These are phyloP conservation scores for Aviceda subcristata DNA, from an alignment of 2,113 vertebrate species.

Conservation along the genomic window DNA sequence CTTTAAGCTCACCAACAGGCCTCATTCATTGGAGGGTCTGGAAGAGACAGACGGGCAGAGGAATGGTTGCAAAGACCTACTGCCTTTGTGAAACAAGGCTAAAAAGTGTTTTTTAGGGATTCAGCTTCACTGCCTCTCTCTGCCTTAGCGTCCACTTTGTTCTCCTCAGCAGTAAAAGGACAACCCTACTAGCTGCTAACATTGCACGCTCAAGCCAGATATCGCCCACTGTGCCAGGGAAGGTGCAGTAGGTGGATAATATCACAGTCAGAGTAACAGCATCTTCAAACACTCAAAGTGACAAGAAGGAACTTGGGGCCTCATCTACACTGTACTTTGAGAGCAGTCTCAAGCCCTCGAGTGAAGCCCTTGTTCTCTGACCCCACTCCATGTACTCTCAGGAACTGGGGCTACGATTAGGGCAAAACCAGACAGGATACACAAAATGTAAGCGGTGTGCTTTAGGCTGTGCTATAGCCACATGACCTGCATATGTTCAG, in stretches of 20 bases:
- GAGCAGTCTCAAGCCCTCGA: not conserved
- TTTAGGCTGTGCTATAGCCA: not conserved
- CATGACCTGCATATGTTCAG: not conserved
- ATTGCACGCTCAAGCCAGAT: not conserved
- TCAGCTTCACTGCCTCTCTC: not conserved
- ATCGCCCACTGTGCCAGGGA: not conserved
- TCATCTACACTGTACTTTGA: not conserved
- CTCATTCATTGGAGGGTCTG: not conserved
- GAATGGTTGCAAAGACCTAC: not conserved
- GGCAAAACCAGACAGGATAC: not conserved
- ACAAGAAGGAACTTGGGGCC: not conserved
- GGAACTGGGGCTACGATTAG: not conserved
- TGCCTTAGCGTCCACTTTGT: not conserved
- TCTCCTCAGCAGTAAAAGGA: not conserved
- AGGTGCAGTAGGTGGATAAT: not conserved
- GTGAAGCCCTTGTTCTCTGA: not conserved
- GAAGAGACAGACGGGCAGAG: not conserved
- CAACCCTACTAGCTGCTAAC: not conserved
- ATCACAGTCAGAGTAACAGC: not conserved
- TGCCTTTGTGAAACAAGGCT: not conserved
- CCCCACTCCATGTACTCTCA: not conserved
- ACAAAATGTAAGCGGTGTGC: not conserved
- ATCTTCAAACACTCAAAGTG: not conserved
- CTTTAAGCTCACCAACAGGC: not conserved
- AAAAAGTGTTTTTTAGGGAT: not conserved